A percentile compares a stretch with the other conserved stretches of the same genome.
Evolutionary conservation across 2,888 invertebrate species (phyloP).

Genomic region (Nowickia ferox): DNA sequence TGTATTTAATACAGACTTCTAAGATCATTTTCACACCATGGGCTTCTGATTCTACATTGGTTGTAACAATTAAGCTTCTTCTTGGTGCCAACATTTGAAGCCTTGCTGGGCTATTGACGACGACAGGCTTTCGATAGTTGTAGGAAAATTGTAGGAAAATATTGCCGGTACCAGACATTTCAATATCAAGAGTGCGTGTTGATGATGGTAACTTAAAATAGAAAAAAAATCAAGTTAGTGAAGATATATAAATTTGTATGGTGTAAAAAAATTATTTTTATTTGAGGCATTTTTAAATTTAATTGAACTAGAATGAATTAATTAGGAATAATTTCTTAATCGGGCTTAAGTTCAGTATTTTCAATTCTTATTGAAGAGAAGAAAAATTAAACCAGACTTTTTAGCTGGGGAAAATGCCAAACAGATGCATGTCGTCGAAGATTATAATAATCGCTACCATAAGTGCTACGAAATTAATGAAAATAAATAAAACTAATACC

Average conservation of each 20-base stretch:
- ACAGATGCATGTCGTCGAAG: too few species aligned
- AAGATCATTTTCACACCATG: slow-evolving; percentile 8
- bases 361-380: too few species aligned
- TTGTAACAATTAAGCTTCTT: slow-evolving; percentile 8
- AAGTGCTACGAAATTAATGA: too few species aligned
- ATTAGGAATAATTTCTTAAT: too few species aligned
- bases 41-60: neutral
- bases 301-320: too few species aligned
- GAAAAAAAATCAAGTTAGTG: neutral
- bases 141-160: slow-evolving; percentile 38
- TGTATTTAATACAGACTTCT: slow-evolving; percentile 30
- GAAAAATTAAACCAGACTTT: too few species aligned
- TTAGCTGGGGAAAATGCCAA: too few species aligned
- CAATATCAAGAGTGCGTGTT: slow-evolving; percentile 28
- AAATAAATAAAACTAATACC: too few species aligned
- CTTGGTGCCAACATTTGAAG: neutral
- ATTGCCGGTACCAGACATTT: slow-evolving; percentile 6
- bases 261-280: too few species aligned
- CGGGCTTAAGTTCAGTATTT: too few species aligned
- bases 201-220: slow-evolving; percentile 21
- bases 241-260: neutral
- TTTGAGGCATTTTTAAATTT: too few species aligned
- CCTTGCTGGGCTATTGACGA: neutral
- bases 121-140: neutral
- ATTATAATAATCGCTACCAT: too few species aligned